These are phyloP conservation scores for Clivina fossor DNA, from an alignment of 2,888 invertebrate species.

Conservation along the genomic window DNA sequence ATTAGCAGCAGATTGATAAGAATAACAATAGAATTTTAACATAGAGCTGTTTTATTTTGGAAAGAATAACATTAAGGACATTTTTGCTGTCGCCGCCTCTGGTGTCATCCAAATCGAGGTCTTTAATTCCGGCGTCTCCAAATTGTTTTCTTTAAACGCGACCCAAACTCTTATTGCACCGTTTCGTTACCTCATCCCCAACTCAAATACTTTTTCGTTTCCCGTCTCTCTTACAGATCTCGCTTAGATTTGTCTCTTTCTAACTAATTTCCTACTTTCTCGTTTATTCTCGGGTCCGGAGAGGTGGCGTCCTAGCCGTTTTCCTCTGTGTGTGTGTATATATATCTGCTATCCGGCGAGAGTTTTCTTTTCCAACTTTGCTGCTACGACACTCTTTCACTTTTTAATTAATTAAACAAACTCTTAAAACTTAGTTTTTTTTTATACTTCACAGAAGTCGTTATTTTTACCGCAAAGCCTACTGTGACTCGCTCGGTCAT, in stretches of 20 bases:
- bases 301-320: constrained; percentile 8
- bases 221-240: constrained; percentile 24
- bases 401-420: constrained; percentile 49
- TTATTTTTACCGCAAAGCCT: constrained; percentile 16
- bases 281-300: constrained; percentile 13
- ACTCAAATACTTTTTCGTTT: too few species aligned
- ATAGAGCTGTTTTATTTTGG: too few species aligned
- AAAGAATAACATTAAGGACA: too few species aligned
- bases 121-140: constrained; percentile 42
- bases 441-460: constrained; percentile 35
- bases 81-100: background rate
- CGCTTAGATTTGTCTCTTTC: constrained; percentile 33
- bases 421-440: constrained; percentile 44
- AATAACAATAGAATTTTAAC: too few species aligned
- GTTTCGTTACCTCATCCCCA: constrained; percentile 38
- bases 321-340: too few species aligned
- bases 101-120: constrained; percentile 16
- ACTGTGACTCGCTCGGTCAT: background rate
- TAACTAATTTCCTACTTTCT: constrained; percentile 36
- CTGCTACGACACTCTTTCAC: constrained; percentile 46
- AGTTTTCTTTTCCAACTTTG: constrained; percentile 37
- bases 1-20: too few species aligned
- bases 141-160: constrained; percentile 48
- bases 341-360: constrained; percentile 2
- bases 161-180: constrained; percentile 46